A percentile compares a stretch with the other conserved stretches of the same genome.
phyloP scores from a whole-genome alignment of 2,113 vertebrate species.

The Rana temporaria region DNA sequence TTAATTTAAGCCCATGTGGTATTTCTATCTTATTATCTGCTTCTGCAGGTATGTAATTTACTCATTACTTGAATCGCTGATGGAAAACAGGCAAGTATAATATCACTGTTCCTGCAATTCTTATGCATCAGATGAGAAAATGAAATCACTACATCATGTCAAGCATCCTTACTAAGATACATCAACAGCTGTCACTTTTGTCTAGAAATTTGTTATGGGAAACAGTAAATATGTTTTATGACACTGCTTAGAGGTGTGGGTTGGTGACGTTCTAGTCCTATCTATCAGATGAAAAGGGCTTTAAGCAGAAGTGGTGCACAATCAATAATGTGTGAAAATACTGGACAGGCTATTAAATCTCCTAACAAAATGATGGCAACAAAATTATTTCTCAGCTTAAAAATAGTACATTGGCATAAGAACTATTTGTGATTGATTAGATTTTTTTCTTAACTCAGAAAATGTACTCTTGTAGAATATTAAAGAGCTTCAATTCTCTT shows the following conservation, averaged over 20 bases:
- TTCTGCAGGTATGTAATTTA: constrained; percentile 32
- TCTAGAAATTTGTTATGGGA: background rate
- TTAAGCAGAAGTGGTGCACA: background rate
- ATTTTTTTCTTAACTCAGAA: too few species aligned
- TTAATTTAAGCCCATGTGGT: constrained; percentile 53
- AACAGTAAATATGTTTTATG: constrained; percentile 39
- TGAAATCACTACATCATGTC: constrained; percentile 36
- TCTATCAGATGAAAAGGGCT: constrained; percentile 3
- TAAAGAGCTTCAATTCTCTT: too few species aligned
- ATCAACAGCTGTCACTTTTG: constrained; percentile 33
- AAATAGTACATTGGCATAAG: background rate
- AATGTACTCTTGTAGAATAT: too few species aligned
- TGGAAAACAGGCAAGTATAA: background rate
- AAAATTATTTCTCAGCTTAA: background rate
- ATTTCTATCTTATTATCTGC: constrained; percentile 47
- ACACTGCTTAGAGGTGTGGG: background rate
- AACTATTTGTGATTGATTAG: background rate
- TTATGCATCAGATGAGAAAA: constrained; percentile 22
- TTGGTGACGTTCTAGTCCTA: background rate
- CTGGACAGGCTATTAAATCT: background rate
- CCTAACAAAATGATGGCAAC: background rate
- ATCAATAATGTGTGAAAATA: background rate
- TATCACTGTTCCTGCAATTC: background rate
- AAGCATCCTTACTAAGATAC: background rate
- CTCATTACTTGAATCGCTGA: constrained; percentile 33